These are phyloP conservation scores for Acronicta psi DNA, from an alignment of 2,888 invertebrate genomes.

Conservation along the genomic window DNA sequence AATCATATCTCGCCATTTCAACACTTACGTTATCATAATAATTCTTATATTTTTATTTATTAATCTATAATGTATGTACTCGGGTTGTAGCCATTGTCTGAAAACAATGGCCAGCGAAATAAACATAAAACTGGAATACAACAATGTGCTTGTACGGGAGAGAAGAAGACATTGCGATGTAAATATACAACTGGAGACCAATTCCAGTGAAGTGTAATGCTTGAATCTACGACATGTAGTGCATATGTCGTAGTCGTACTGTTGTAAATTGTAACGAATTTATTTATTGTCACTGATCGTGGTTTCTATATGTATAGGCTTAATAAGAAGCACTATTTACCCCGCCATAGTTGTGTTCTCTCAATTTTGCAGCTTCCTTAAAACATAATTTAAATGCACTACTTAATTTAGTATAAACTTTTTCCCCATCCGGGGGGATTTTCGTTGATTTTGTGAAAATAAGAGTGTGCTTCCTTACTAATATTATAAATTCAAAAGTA, in stretches of 20 bases:
- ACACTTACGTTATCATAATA: no score
- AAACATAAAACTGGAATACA: slow-evolving; percentile 7
- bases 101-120: slow-evolving; percentile 9
- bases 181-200: background rate
- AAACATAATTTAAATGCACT: no score
- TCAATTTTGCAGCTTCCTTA: no score
- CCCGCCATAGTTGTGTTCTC: no score
- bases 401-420: no score
- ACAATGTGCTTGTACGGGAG: slow-evolving; percentile 3
- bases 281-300: background rate
- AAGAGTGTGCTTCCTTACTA: no score
- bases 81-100: background rate
- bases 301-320: background rate
- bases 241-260: background rate
- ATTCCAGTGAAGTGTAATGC: background rate
- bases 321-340: no score
- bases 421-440: no score
- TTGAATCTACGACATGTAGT: slow-evolving; percentile 13
- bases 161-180: slow-evolving; percentile 20
- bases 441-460: no score
- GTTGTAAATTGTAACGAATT: background rate
- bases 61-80: no score
- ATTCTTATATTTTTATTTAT: background rate
- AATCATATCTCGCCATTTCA: no score
- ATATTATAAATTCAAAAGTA: no score